Conservation (phyloP, 2,888 invertebrate species). For the Neuroscelio doddi region DNA sequence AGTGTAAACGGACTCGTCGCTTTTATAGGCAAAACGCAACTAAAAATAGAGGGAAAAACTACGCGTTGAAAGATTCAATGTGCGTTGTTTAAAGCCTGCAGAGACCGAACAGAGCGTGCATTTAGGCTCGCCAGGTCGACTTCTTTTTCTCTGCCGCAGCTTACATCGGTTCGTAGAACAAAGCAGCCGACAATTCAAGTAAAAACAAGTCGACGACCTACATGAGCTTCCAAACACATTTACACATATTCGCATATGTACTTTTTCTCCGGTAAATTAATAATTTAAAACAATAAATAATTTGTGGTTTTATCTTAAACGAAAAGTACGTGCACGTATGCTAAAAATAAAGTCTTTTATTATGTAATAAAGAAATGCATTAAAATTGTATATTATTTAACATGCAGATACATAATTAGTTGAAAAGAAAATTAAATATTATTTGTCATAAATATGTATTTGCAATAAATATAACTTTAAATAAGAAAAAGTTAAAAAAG, state of each 20-base stretch:
- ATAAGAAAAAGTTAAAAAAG: too few species aligned
- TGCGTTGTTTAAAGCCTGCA: not conserved
- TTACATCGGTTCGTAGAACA: conserved; percentile 1
- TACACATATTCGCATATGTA: not conserved
- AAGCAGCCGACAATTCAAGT: conserved; percentile 3
- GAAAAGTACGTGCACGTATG: too few species aligned
- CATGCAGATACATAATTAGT: too few species aligned
- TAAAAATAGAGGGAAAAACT: conserved; percentile 1
- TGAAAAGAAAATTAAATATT: too few species aligned
- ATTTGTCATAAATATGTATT: too few species aligned
- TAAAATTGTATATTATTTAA: too few species aligned
- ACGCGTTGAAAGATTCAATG: not conserved
- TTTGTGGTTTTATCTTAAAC: too few species aligned
- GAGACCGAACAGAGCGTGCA: not conserved
- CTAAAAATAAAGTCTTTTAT: too few species aligned
- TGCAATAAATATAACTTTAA: too few species aligned
- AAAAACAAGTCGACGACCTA: conserved; percentile 18
- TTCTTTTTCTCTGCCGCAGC: conserved; percentile 1
- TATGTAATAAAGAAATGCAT: too few species aligned
- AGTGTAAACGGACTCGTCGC: not conserved
- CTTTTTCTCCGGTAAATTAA: not conserved
- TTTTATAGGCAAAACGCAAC: too few species aligned
- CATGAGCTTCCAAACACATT: not conserved
- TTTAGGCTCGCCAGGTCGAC: conserved; percentile 6
- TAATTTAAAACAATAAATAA: too few species aligned